phyloP scores from a whole-genome alignment of 2,113 vertebrate genomes.

The Podocnemis expansa region DNA sequence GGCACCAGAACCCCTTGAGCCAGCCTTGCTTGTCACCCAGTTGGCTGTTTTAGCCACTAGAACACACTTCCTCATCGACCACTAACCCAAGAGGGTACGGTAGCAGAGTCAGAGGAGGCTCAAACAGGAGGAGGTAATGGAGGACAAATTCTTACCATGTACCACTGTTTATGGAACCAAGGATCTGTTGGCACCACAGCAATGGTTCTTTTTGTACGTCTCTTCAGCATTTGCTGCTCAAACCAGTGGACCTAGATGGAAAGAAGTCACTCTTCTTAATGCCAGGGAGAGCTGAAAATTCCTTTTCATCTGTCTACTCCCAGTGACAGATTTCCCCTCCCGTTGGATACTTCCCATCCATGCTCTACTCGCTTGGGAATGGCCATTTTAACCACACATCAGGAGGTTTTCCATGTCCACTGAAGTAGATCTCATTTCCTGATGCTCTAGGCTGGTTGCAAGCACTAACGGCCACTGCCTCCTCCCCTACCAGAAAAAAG shows the following conservation, averaged over 20 bases:
- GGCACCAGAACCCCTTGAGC: too few relatives aligned
- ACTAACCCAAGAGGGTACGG: neutral
- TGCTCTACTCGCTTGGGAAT: neutral
- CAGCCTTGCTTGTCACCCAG: too few relatives aligned
- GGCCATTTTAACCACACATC: neutral
- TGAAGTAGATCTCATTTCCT: neutral
- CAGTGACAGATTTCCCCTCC: neutral
- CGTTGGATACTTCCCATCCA: neutral
- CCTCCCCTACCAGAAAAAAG: neutral
- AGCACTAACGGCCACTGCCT: neutral
- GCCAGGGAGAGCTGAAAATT: neutral
- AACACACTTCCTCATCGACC: neutral
- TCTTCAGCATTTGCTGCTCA: conserved; percentile 76
- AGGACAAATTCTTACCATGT: conserved; percentile 72
- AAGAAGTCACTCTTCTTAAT: rapidly evolving
- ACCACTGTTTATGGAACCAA: conserved; percentile 83
- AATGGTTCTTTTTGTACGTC: conserved; percentile 43
- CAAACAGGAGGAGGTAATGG: neutral
- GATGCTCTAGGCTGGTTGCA: neutral
- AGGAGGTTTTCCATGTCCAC: neutral
- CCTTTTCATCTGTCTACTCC: neutral
- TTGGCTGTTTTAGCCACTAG: neutral
- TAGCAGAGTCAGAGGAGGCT: neutral
- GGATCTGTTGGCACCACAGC: conserved; percentile 72
- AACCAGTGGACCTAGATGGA: conserved; percentile 80